Conservation (phyloP, 2,797 vertebrate genomes). For the Sphenodon punctatus region DNA sequence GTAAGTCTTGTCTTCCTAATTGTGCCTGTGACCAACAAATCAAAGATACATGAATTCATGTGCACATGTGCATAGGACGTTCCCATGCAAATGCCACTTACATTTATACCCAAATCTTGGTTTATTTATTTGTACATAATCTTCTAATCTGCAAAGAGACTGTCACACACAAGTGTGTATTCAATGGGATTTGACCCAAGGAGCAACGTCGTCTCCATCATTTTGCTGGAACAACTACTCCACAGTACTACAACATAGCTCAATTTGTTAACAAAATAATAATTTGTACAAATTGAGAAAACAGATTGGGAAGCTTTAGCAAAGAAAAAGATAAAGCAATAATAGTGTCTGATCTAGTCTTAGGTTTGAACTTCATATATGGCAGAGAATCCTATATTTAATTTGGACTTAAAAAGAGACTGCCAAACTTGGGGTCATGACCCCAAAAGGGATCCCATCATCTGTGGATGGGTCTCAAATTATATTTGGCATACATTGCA, state of each 20-base stretch:
- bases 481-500: no score
- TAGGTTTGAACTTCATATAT: not conserved
- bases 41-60: not conserved
- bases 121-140: not conserved
- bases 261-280: not conserved
- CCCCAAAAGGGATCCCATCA: no score
- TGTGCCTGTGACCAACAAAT: not conserved
- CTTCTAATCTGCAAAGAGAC: constrained; percentile 17
- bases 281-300: no score
- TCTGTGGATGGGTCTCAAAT: no score
- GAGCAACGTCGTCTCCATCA: not conserved
- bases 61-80: not conserved
- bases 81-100: not conserved
- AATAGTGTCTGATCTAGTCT: not conserved
- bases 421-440: no score
- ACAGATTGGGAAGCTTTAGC: no score
- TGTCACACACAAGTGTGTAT: not conserved
- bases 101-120: not conserved
- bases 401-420: accelerated
- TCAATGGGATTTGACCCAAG: not conserved
- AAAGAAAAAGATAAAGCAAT: not conserved
- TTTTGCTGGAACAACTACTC: not conserved
- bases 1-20: not conserved
- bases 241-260: not conserved
- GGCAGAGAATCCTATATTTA: not conserved